Evolutionary conservation across 2,113 vertebrate genomes (phyloP).

Genomic region (Lota lota): DNA sequence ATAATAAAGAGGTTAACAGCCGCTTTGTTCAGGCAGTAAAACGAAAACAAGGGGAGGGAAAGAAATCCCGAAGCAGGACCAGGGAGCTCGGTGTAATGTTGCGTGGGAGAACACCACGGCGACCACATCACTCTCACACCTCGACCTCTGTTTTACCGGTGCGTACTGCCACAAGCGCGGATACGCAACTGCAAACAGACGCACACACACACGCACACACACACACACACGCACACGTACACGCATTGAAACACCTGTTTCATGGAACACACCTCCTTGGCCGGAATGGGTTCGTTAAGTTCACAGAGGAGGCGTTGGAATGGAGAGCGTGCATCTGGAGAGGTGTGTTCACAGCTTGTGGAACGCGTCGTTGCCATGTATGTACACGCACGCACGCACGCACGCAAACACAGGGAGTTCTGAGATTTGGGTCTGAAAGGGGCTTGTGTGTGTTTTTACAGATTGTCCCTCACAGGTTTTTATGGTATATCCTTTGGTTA

Average conservation of each 20-base stretch:
- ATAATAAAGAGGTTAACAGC: constrained; percentile 64
- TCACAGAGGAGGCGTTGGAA: neutral
- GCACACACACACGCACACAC: neutral
- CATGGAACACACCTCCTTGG: constrained; percentile 28
- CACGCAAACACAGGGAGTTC: no score
- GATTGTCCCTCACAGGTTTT: no score
- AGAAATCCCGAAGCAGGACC: constrained; percentile 33
- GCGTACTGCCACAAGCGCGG: no score
- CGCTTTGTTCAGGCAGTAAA: constrained; percentile 56
- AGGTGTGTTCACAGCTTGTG: constrained; percentile 17
- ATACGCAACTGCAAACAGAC: neutral
- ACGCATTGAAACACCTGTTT: constrained; percentile 51
- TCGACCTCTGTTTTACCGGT: constrained; percentile 3
- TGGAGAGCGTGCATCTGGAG: neutral
- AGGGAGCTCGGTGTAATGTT: constrained; percentile 49
- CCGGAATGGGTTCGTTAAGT: constrained; percentile 35
- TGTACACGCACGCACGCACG: no score
- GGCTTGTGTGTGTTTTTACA: no score
- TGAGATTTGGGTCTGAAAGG: no score
- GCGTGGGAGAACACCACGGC: constrained; percentile 53
- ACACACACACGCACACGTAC: constrained; percentile 17
- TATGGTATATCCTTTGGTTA: no score
- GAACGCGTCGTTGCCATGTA: no score
- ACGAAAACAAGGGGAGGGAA: no score
- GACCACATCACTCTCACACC: constrained; percentile 43